These are phyloP conservation scores for Semicossyphus pulcher DNA, from an alignment of 2,113 vertebrate genomes.

Conservation along the genomic window DNA sequence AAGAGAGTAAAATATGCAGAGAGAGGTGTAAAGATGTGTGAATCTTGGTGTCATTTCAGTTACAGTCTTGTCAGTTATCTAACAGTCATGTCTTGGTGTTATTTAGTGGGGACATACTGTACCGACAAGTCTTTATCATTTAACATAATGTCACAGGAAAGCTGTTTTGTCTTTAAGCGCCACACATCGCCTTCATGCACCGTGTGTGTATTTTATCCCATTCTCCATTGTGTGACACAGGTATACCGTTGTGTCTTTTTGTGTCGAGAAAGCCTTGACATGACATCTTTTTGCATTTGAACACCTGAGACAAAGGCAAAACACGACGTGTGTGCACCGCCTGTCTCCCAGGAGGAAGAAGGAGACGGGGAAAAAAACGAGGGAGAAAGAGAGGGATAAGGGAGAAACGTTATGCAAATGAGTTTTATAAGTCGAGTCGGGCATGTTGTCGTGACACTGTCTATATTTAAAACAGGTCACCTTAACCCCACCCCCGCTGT, in stretches of 20 bases:
- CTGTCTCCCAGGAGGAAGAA: constrained; percentile 54
- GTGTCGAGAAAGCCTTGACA: constrained; percentile 62
- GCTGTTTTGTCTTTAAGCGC: constrained; percentile 27
- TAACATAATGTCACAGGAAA: constrained; percentile 46
- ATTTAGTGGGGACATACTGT: constrained; percentile 37
- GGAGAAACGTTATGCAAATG: constrained; percentile 83
- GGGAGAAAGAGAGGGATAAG: constrained; percentile 53
- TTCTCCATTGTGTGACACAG: constrained; percentile 33
- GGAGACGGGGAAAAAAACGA: constrained; percentile 14
- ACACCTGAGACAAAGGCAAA: constrained; percentile 66
- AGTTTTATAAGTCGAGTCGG: constrained; percentile 78
- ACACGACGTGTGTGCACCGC: constrained; percentile 56
- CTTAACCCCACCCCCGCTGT: constrained; percentile 79
- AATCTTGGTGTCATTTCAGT: constrained; percentile 43
- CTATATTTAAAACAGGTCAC: constrained; percentile 88
- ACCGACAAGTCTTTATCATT: constrained; percentile 56
- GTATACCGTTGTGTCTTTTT: constrained; percentile 43
- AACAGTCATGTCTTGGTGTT: constrained; percentile 18
- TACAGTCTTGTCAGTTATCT: constrained; percentile 32
- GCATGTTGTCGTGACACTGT: constrained; percentile 85
- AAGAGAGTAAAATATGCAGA: constrained; percentile 32
- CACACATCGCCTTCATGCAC: background rate
- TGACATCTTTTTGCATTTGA: constrained; percentile 72
- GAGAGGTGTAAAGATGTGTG: constrained; percentile 33
- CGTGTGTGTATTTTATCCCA: constrained; percentile 26